These are phyloP conservation scores for Sebastes itinus DNA, from an alignment of 2,797 vertebrate species.

Conservation along the genomic window DNA sequence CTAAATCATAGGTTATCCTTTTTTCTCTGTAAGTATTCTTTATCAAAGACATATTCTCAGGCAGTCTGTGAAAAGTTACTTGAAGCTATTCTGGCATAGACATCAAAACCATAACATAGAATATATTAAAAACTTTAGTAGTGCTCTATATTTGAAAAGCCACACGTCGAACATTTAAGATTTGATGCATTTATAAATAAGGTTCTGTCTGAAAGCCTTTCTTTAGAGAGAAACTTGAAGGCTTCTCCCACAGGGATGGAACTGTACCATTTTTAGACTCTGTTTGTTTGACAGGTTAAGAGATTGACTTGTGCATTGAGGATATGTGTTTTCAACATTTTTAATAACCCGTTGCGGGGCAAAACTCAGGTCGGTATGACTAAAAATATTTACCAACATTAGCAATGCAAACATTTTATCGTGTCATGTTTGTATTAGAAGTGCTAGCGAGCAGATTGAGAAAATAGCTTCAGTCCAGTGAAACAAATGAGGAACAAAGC, in stretches of 20 bases:
- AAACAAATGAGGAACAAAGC: slow-evolving; percentile 47
- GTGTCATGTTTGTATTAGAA: slow-evolving; percentile 16
- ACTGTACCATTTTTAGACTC: slow-evolving; percentile 64
- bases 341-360: slow-evolving; percentile 38
- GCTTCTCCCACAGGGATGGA: slow-evolving; percentile 60
- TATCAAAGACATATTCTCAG: slow-evolving; percentile 18
- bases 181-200: slow-evolving; percentile 78
- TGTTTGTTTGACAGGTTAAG: slow-evolving; percentile 65
- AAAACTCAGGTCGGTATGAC: slow-evolving; percentile 39
- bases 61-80: slow-evolving; percentile 36
- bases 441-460: neutral
- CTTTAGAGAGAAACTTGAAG: slow-evolving; percentile 62
- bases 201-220: slow-evolving; percentile 44
- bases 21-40: slow-evolving; percentile 5
- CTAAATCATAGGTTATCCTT: slow-evolving; percentile 13
- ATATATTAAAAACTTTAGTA: slow-evolving; percentile 47
- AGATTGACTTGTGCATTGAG: slow-evolving; percentile 39
- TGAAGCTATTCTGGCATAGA: slow-evolving; percentile 27
- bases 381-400: slow-evolving; percentile 70
- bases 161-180: slow-evolving; percentile 53
- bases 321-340: slow-evolving; percentile 54
- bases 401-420: slow-evolving; percentile 71
- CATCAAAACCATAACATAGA: slow-evolving; percentile 51
- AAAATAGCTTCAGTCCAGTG: slow-evolving; percentile 3
- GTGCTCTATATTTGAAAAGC: slow-evolving; percentile 32